Evolutionary conservation across 2,797 vertebrate genomes (phyloP).

Genomic region (Centroberyx gerrardi): DNA sequence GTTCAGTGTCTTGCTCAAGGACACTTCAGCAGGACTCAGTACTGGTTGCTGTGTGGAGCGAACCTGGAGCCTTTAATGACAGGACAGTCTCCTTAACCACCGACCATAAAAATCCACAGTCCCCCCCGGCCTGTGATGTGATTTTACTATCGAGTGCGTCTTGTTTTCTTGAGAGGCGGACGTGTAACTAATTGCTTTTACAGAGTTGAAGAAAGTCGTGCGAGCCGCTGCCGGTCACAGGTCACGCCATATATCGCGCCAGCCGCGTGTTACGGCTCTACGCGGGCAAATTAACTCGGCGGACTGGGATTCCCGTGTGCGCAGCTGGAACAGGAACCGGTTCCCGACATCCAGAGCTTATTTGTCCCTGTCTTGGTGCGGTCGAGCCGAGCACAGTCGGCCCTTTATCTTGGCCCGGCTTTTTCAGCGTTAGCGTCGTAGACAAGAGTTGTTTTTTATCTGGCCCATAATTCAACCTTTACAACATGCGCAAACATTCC

Average conservation of each 20-base stretch:
- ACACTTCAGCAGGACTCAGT: too few species aligned
- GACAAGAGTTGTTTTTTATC: slow-evolving; percentile 57
- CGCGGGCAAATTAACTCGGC: slow-evolving; percentile 15
- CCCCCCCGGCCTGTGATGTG: not conserved
- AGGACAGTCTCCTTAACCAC: too few species aligned
- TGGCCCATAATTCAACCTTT: slow-evolving; percentile 56
- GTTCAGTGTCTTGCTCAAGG: too few species aligned
- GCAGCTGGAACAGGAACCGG: slow-evolving; percentile 33
- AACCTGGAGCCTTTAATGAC: too few species aligned
- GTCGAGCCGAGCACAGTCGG: slow-evolving; percentile 36
- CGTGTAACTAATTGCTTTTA: slow-evolving; percentile 9
- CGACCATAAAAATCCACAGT: too few species aligned
- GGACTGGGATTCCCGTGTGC: slow-evolving; percentile 8
- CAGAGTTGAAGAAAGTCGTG: not conserved
- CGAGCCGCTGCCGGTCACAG: not conserved
- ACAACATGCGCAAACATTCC: slow-evolving; percentile 53
- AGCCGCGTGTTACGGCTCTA: slow-evolving; percentile 9
- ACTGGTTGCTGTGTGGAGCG: too few species aligned
- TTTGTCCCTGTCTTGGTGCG: slow-evolving; percentile 31
- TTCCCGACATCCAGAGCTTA: slow-evolving; percentile 43
- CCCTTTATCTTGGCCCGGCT: slow-evolving; percentile 39
- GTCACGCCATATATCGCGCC: not conserved
- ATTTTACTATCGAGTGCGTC: not conserved
- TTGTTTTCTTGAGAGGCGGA: slow-evolving; percentile 12
- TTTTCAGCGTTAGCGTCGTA: slow-evolving; percentile 29